phyloP scores from a whole-genome alignment of 2,888 invertebrate species.

The Parnassius smintheus region DNA sequence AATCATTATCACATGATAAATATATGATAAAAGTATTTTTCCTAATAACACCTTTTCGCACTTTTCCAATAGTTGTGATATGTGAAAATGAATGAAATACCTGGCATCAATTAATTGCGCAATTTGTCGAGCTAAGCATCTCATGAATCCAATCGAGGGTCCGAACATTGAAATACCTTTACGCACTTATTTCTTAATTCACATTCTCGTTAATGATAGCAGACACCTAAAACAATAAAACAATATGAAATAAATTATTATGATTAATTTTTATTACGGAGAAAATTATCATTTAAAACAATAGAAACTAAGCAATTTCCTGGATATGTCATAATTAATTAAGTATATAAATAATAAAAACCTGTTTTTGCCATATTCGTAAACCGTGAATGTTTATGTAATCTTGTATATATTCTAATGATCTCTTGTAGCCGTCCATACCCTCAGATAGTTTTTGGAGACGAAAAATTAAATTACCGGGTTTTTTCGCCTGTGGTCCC shows the following conservation, averaged over 20 bases:
- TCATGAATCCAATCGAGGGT: slow-evolving; percentile 93
- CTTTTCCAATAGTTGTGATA: too few relatives aligned
- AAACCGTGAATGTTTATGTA: slow-evolving; percentile 97
- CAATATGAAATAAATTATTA: not conserved
- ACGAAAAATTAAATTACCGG: slow-evolving; percentile 76
- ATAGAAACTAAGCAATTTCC: too few relatives aligned
- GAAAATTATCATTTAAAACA: too few relatives aligned
- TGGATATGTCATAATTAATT: too few relatives aligned
- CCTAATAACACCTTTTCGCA: too few relatives aligned
- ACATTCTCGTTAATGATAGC: slow-evolving; percentile 95
- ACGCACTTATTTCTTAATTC: slow-evolving; percentile 92
- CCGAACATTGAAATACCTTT: slow-evolving; percentile 85
- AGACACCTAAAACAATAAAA: slow-evolving; percentile 70
- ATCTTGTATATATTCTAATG: slow-evolving; percentile 98
- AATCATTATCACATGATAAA: too few relatives aligned
- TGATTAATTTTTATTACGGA: too few relatives aligned
- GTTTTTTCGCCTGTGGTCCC: slow-evolving; percentile 76
- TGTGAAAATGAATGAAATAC: slow-evolving; percentile 56
- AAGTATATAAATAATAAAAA: slow-evolving; percentile 45
- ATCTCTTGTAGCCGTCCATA: slow-evolving; percentile 96
- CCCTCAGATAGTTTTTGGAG: slow-evolving; percentile 88
- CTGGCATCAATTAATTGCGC: slow-evolving; percentile 93
- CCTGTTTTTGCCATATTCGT: slow-evolving; percentile 97
- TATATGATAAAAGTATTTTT: too few relatives aligned
- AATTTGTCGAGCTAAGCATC: slow-evolving; percentile 92